A percentile compares a stretch with the other conserved stretches of the same genome.
These are phyloP conservation scores for Calliopsis andreniformis DNA, from an alignment of 1,140 invertebrate genomes.

Conservation along the genomic window DNA sequence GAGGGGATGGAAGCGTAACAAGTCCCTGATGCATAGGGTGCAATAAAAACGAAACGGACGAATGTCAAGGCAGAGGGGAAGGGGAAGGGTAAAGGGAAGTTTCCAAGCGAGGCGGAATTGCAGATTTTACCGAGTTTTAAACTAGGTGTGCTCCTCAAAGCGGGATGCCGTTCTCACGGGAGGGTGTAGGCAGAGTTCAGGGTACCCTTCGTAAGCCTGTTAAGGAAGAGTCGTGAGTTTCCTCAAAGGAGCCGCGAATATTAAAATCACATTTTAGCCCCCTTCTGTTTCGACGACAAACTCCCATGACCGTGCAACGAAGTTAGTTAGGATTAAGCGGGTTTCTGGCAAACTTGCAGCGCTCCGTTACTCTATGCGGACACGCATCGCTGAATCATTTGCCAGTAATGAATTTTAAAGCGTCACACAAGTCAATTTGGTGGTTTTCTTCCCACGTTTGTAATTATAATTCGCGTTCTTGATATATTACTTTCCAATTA, in stretches of 20 bases:
- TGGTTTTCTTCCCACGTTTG: not conserved
- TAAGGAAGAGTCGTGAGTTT: constrained; percentile 73
- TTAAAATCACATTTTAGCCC: constrained; percentile 77
- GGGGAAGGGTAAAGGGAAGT: constrained; percentile 39
- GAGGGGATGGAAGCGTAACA: not conserved
- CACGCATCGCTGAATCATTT: constrained; percentile 50
- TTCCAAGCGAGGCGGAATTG: constrained; percentile 47
- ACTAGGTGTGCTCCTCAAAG: constrained; percentile 70
- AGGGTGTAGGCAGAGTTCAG: constrained; percentile 39
- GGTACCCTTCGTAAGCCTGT: constrained; percentile 70
- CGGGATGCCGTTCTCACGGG: constrained; percentile 57
- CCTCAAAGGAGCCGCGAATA: constrained; percentile 76
- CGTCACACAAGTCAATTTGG: constrained; percentile 34
- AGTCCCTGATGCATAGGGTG: not conserved
- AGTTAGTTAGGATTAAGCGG: constrained; percentile 72
- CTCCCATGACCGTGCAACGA: constrained; percentile 65
- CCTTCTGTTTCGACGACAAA: constrained; percentile 65
- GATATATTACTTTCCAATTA: not conserved
- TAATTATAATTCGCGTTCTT: not conserved
- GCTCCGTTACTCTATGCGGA: constrained; percentile 35
- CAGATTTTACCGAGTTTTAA: constrained; percentile 75
- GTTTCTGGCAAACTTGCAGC: constrained; percentile 59
- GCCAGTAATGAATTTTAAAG: constrained; percentile 48
- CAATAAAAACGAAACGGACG: constrained; percentile 51
- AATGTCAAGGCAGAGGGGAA: constrained; percentile 44